Evolutionary conservation across 2,113 vertebrate species (phyloP).

Genomic region (Odontophorus gujanensis): DNA sequence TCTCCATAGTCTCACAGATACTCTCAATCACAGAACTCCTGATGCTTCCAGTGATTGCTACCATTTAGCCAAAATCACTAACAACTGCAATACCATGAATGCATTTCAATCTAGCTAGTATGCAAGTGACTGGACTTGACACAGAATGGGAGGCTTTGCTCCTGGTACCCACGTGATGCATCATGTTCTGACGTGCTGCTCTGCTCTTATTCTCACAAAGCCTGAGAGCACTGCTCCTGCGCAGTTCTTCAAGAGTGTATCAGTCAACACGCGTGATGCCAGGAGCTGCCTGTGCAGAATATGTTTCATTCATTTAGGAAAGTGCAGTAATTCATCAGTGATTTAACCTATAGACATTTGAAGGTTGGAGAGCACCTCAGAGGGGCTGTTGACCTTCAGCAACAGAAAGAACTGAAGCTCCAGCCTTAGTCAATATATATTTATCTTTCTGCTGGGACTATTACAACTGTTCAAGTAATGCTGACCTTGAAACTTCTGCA

Average conservation of each 20-base stretch:
- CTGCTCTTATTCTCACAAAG: not conserved
- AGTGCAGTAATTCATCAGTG: slow-evolving; percentile 78
- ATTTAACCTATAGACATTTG: slow-evolving; percentile 82
- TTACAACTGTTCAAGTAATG: slow-evolving; percentile 79
- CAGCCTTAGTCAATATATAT: slow-evolving; percentile 82
- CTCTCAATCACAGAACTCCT: not conserved
- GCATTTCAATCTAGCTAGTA: not conserved
- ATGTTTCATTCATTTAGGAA: slow-evolving; percentile 59
- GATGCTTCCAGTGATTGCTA: not conserved
- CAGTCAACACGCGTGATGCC: slow-evolving; percentile 45
- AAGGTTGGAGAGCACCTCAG: slow-evolving; percentile 79
- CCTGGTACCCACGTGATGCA: not conserved
- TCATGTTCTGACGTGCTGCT: not conserved
- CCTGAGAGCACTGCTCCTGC: not conserved
- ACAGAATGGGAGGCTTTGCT: not conserved
- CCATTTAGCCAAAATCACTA: rapidly evolving
- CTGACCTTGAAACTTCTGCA: slow-evolving; percentile 81
- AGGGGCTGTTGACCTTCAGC: slow-evolving; percentile 82
- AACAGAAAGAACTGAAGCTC: slow-evolving; percentile 76
- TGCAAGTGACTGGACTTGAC: not conserved
- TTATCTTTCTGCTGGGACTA: slow-evolving; percentile 83
- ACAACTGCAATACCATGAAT: not conserved
- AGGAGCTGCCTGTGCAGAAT: not conserved
- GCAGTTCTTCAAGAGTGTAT: not conserved
- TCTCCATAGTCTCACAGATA: not conserved